Evolutionary conservation across 1,140 invertebrate species (phyloP).

Genomic region (Drosophila gunungcola): DNA sequence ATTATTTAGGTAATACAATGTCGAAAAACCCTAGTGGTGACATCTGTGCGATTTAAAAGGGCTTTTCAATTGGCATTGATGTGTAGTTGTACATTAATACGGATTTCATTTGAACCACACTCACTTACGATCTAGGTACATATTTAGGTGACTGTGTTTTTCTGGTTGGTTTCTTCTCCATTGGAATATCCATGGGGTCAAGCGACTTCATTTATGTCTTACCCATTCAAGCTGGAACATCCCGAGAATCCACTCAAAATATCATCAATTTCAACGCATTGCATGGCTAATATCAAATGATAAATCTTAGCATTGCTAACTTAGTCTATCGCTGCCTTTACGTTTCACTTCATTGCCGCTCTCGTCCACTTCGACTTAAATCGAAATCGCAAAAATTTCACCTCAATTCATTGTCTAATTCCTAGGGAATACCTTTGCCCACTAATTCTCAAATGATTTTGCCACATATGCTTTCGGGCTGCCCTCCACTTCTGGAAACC

Average conservation of each 20-base stretch:
- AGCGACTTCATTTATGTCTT: background rate
- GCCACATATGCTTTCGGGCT: background rate
- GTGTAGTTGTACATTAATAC: constrained; percentile 7
- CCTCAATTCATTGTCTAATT: constrained; percentile 45
- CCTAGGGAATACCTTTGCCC: constrained; percentile 33
- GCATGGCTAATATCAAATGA: constrained; percentile 48
- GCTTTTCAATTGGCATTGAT: constrained; percentile 9
- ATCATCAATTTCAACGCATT: constrained; percentile 56
- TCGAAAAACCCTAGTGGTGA: constrained; percentile 17
- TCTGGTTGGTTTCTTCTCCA: constrained; percentile 3
- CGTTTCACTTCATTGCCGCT: constrained; percentile 1
- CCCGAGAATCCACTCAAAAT: constrained; percentile 20
- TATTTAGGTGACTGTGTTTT: constrained; percentile 10
- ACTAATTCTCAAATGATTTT: background rate
- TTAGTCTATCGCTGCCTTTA: constrained; percentile 7
- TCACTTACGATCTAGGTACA: constrained; percentile 41
- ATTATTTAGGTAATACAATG: constrained; percentile 20
- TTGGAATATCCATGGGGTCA: too few species aligned
- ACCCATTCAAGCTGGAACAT: background rate
- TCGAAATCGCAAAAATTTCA: constrained; percentile 38
- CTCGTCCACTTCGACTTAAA: background rate
- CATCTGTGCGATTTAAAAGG: constrained; percentile 2
- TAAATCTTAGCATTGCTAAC: constrained; percentile 15
- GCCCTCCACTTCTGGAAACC: constrained; percentile 1
- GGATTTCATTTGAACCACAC: constrained; percentile 9